Conservation (phyloP, 2,113 vertebrate species). For the Solea senegalensis region DNA sequence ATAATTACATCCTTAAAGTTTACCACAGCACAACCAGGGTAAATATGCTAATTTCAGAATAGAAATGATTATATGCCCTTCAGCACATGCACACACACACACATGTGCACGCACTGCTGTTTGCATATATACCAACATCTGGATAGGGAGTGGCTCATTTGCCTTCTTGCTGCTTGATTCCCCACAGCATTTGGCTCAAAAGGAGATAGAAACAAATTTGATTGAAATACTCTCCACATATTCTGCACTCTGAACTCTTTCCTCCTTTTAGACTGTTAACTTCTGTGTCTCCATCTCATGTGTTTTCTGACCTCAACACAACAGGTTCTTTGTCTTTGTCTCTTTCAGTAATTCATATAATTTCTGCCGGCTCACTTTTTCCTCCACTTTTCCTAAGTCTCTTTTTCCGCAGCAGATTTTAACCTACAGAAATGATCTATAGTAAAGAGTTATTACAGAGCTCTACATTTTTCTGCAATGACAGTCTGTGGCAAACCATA, state of each 20-base stretch:
- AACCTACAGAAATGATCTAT: too few relatives aligned
- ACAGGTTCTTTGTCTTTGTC: slow-evolving; percentile 17
- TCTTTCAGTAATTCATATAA: slow-evolving; percentile 2
- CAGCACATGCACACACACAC: slow-evolving; percentile 29
- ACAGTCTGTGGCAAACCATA: too few relatives aligned
- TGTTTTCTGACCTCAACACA: slow-evolving; percentile 22
- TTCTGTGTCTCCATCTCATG: slow-evolving; percentile 9
- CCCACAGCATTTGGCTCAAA: slow-evolving; percentile 40
- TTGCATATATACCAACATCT: slow-evolving; percentile 63
- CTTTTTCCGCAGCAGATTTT: slow-evolving; percentile 6
- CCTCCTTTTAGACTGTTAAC: slow-evolving; percentile 21
- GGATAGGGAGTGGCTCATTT: slow-evolving; percentile 61
- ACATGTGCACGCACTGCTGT: slow-evolving; percentile 26
- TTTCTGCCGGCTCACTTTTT: slow-evolving; percentile 14
- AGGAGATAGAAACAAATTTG: slow-evolving; percentile 23
- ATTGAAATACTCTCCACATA: slow-evolving; percentile 24
- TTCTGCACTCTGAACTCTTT: slow-evolving; percentile 6
- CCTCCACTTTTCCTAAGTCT: slow-evolving; percentile 4
- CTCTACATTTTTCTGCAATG: too few relatives aligned
- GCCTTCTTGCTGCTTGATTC: slow-evolving; percentile 38
- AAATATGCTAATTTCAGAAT: slow-evolving; percentile 55
- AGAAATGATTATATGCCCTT: slow-evolving; percentile 15
- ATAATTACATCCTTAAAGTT: slow-evolving; percentile 36
- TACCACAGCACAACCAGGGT: slow-evolving; percentile 20
- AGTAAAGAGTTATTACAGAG: too few relatives aligned